Evolutionary conservation across 2,113 vertebrate species (phyloP).

Genomic region (Vicugna pacos): DNA sequence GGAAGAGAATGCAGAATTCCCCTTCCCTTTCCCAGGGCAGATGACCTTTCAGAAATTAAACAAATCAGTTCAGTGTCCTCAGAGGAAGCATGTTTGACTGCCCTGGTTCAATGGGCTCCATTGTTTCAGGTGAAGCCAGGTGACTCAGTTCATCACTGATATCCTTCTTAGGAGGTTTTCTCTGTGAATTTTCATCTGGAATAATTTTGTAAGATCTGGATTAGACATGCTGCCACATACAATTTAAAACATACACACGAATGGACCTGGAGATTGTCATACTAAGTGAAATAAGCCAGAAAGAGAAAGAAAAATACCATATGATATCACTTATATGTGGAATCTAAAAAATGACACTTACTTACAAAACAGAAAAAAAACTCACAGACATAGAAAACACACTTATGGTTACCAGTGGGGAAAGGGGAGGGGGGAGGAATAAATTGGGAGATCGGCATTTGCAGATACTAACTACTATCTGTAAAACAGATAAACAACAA

Average conservation of each 20-base stretch:
- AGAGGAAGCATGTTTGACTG: slow-evolving; percentile 57
- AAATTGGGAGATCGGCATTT: too few species aligned
- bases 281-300: too few species aligned
- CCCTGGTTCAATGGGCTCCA: slow-evolving; percentile 52
- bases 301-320: too few species aligned
- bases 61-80: slow-evolving; percentile 63
- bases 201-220: slow-evolving; percentile 49
- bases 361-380: too few species aligned
- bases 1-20: slow-evolving; percentile 54
- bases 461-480: too few species aligned
- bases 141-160: slow-evolving; percentile 16
- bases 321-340: too few species aligned
- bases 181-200: slow-evolving; percentile 54
- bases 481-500: too few species aligned
- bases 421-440: too few species aligned
- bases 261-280: too few species aligned
- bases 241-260: neutral
- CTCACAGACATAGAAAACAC: too few species aligned
- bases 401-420: too few species aligned
- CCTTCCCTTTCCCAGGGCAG: slow-evolving; percentile 57
- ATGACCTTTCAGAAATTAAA: slow-evolving; percentile 79
- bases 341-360: too few species aligned
- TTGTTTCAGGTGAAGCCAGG: slow-evolving; percentile 70
- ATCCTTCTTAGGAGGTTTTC: slow-evolving; percentile 51
- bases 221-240: slow-evolving; percentile 22